Evolutionary conservation across 2,888 invertebrate genomes (phyloP).

Genomic region (Habrosyne pyritoides): DNA sequence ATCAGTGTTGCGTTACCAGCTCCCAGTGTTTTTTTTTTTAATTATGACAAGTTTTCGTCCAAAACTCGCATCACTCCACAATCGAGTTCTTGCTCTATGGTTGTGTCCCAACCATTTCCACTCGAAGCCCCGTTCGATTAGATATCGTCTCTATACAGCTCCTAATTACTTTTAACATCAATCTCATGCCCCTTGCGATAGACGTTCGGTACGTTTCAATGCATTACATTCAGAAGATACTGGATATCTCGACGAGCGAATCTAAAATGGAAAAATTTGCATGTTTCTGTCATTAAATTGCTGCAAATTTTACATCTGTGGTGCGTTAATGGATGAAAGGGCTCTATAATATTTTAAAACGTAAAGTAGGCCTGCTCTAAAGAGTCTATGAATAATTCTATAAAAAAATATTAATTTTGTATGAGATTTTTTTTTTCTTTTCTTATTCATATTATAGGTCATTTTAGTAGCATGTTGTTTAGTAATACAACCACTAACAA

Average conservation of each 20-base stretch:
- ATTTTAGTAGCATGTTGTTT: too few species aligned
- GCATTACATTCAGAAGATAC: neutral
- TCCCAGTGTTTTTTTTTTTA: too few species aligned
- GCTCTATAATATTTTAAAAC: too few species aligned
- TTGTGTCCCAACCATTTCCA: slow-evolving; percentile 9
- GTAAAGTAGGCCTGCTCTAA: too few species aligned
- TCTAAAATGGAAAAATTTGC: neutral
- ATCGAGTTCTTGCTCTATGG: slow-evolving; percentile 13
- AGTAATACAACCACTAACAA: too few species aligned
- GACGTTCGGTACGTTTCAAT: neutral
- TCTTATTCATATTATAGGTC: too few species aligned
- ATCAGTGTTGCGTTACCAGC: too few species aligned
- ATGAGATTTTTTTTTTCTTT: too few species aligned
- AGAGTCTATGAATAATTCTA: too few species aligned
- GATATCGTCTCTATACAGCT: slow-evolving; percentile 40
- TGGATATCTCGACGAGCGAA: neutral
- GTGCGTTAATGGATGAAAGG: too few species aligned
- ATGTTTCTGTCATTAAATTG: neutral
- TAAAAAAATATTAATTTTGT: too few species aligned
- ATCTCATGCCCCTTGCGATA: slow-evolving; percentile 31
- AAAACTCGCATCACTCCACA: neutral
- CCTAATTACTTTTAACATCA: slow-evolving; percentile 52
- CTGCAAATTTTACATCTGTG: neutral
- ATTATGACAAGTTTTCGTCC: too few species aligned
- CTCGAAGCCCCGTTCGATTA: slow-evolving; percentile 30